phyloP scores from a whole-genome alignment of 2,113 vertebrate genomes.

The Argyrosomus japonicus region DNA sequence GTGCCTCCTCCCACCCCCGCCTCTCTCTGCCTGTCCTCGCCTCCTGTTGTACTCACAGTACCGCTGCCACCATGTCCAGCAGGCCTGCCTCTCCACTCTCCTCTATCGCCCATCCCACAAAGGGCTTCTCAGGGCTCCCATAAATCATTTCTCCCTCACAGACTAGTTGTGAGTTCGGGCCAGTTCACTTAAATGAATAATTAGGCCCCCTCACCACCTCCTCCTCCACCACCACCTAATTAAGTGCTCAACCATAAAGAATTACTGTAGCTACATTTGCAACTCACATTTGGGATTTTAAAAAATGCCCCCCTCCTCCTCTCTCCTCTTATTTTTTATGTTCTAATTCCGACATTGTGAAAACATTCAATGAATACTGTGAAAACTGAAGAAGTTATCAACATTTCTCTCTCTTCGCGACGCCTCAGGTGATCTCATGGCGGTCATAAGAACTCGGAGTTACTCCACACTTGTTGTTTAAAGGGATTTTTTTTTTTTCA shows the following conservation, averaged over 20 bases:
- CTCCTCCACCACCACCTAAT: conserved; percentile 50
- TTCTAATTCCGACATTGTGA: conserved; percentile 27
- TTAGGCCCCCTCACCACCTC: conserved; percentile 23
- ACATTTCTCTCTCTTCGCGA: conserved; percentile 5
- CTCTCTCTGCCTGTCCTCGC: conserved; percentile 15
- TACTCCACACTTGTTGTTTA: not conserved
- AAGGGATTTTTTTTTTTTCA: not conserved
- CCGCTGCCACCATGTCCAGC: conserved; percentile 36
- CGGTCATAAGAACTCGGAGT: not conserved
- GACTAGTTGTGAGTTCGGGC: conserved; percentile 53
- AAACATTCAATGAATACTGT: conserved; percentile 9
- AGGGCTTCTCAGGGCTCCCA: conserved; percentile 55
- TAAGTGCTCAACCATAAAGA: conserved; percentile 64
- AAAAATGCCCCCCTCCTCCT: not conserved
- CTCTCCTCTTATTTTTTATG: not conserved
- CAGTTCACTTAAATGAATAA: conserved; percentile 77
- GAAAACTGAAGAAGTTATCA: not conserved
- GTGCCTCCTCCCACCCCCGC: conserved; percentile 1
- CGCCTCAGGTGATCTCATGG: not conserved
- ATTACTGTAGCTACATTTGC: conserved; percentile 15
- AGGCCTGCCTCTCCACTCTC: conserved; percentile 26
- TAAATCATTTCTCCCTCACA: conserved; percentile 72
- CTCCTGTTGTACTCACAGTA: conserved; percentile 34
- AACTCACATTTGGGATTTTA: conserved; percentile 43
- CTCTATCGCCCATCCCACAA: not conserved